These are phyloP conservation scores for Metacarcinus magister DNA, from an alignment of 2,888 invertebrate species.

Conservation along the genomic window DNA sequence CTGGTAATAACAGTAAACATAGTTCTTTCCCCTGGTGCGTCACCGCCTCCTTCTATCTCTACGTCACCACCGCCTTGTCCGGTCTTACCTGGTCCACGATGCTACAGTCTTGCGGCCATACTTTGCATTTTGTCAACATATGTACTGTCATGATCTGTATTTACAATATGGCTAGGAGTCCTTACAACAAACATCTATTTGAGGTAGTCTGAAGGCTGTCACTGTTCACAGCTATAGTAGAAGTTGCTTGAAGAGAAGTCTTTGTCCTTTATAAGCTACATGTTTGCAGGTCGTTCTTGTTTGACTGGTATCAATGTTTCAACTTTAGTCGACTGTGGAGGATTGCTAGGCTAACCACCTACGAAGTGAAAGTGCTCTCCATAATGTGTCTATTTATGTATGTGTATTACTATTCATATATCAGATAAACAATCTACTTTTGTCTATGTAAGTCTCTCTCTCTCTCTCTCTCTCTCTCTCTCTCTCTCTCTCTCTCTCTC, in stretches of 20 bases:
- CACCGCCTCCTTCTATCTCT: not conserved
- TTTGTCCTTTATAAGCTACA: too few species aligned
- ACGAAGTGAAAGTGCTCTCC: not conserved
- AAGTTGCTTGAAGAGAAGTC: too few species aligned
- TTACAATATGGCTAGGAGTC: not conserved
- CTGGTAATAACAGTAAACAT: conserved; percentile 20
- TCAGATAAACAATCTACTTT: too few species aligned
- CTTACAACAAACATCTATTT: not conserved
- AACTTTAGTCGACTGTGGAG: not conserved
- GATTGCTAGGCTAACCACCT: not conserved
- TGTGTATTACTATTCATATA: too few species aligned
- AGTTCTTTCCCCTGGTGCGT: not conserved
- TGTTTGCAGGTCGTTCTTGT: too few species aligned
- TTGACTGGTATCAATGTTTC: not conserved
- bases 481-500: conserved; percentile 37
- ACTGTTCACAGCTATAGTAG: not conserved
- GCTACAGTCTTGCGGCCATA: not conserved
- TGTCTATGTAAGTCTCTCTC: too few species aligned
- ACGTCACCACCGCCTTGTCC: not conserved
- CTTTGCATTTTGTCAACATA: not conserved
- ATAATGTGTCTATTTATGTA: too few species aligned
- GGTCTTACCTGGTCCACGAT: not conserved
- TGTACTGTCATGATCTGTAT: not conserved
- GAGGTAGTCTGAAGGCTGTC: not conserved
- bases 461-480: conserved; percentile 37